A percentile compares a stretch with the other conserved stretches of the same genome.
These are phyloP conservation scores for Boulengeromyrus knoepffleri DNA, from an alignment of 2,113 vertebrate species.

Conservation along the genomic window DNA sequence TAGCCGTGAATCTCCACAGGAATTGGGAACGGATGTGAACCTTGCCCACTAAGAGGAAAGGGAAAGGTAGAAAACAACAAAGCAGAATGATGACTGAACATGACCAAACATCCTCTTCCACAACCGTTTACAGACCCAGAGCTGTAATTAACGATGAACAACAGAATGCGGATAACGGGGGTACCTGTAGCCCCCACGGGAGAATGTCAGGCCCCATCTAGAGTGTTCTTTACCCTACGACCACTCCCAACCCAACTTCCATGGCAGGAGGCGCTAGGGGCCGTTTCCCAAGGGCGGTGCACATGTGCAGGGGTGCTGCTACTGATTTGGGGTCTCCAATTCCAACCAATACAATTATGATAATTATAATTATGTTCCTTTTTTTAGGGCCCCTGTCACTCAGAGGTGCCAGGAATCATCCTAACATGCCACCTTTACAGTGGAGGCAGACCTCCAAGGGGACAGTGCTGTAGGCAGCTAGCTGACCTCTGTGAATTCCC, in stretches of 20 bases:
- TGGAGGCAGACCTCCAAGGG: neutral
- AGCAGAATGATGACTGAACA: neutral
- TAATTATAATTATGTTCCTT: neutral
- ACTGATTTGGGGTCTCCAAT: neutral
- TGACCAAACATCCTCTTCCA: neutral
- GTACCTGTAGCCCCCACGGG: neutral
- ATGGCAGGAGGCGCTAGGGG: too few species aligned
- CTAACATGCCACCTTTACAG: neutral
- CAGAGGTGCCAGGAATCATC: neutral
- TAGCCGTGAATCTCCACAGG: neutral
- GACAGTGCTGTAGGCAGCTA: neutral
- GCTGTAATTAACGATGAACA: neutral
- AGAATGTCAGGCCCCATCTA: neutral
- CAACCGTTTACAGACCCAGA: neutral
- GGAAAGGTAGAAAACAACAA: neutral
- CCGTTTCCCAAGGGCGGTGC: too few species aligned
- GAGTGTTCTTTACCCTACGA: neutral
- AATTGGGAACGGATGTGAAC: neutral
- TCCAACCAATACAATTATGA: neutral
- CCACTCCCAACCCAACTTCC: too few species aligned
- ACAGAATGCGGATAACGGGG: too few species aligned
- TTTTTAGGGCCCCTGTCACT: neutral
- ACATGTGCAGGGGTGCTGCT: neutral
- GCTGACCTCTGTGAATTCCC: neutral
- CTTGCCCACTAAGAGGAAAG: neutral